Conservation (phyloP, 2,113 vertebrate genomes). For the Caretta caretta region DNA sequence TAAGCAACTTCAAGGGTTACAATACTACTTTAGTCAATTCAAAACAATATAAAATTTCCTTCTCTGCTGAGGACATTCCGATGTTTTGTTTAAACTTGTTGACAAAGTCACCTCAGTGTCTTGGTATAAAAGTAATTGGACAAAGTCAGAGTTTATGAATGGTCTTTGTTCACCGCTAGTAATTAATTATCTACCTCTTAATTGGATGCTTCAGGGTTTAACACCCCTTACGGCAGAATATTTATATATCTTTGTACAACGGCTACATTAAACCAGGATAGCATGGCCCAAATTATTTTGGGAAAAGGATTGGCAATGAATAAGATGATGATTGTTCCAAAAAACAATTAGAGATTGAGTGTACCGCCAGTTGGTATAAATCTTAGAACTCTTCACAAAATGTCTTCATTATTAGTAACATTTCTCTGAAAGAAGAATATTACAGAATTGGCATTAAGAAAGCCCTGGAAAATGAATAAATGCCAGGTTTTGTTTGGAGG, state of each 20-base stretch:
- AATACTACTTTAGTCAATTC: conserved; percentile 13
- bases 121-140: conserved; percentile 31
- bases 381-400: conserved; percentile 52
- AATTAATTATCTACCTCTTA: conserved; percentile 41
- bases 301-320: conserved; percentile 22
- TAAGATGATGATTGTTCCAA: conserved; percentile 46
- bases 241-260: background rate
- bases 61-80: background rate
- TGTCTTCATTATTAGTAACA: conserved; percentile 49
- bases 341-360: conserved; percentile 33
- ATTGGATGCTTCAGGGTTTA: conserved; percentile 4
- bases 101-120: conserved; percentile 37
- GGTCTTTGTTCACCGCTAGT: conserved; percentile 25
- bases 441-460: conserved; percentile 38
- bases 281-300: background rate
- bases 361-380: conserved; percentile 64
- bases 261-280: background rate
- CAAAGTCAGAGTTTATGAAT: background rate
- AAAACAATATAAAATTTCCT: conserved; percentile 14
- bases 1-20: conserved; percentile 15
- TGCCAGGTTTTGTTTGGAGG: conserved; percentile 33
- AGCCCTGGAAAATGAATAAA: conserved; percentile 63
- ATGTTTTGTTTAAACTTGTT: conserved; percentile 58
- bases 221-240: background rate
- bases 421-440: conserved; percentile 65